phyloP scores from a whole-genome alignment of 2,113 vertebrate species.

The Pimephales promelas region DNA sequence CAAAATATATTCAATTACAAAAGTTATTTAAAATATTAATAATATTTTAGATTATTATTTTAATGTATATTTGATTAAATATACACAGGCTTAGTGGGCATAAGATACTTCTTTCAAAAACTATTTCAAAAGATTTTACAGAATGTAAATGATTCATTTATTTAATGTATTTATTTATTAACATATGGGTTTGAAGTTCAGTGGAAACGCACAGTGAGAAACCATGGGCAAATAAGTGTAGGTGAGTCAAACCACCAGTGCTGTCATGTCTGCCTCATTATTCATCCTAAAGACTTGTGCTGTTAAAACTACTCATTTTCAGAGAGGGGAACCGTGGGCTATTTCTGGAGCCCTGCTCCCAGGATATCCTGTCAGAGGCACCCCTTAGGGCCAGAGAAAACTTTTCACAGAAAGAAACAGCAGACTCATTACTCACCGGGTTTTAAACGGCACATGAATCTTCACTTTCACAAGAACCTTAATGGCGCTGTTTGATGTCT shows the following conservation, averaged over 20 bases:
- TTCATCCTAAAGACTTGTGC: conserved; percentile 41
- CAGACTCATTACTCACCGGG: conserved; percentile 45
- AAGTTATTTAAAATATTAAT: not conserved
- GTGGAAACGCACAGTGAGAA: not conserved
- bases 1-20: not conserved
- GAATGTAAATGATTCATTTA: no score
- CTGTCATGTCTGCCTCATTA: conserved; percentile 57
- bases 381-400: conserved; percentile 26
- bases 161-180: no score
- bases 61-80: not conserved
- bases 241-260: conserved; percentile 53
- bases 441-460: conserved; percentile 51
- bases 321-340: conserved; percentile 26
- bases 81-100: not conserved
- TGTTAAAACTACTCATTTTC: conserved; percentile 37
- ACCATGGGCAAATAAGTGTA: conserved; percentile 35
- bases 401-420: conserved; percentile 39
- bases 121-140: not conserved
- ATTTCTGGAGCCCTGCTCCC: conserved; percentile 47
- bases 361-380: conserved; percentile 39
- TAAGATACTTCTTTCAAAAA: not conserved
- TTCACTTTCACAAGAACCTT: conserved; percentile 56
- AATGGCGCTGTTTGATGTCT: conserved; percentile 64
- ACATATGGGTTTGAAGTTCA: not conserved
- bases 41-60: not conserved